Evolutionary conservation across 2,797 vertebrate species (phyloP).

Genomic region (Gephyroberyx darwinii): DNA sequence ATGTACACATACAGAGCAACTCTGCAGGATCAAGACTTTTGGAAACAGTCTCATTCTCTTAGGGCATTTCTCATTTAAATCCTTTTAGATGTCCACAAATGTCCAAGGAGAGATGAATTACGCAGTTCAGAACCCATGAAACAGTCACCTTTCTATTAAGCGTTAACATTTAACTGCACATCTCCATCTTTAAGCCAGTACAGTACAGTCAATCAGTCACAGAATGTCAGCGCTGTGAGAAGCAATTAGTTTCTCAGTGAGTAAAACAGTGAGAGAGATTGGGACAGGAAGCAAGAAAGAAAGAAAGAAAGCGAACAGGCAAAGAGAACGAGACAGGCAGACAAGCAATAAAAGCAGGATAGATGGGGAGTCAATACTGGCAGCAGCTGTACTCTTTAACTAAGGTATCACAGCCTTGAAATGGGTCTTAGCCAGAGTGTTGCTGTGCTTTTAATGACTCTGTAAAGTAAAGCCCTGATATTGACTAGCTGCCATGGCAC

Average conservation of each 20-base stretch:
- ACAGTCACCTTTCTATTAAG: constrained; percentile 41
- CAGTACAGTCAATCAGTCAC: constrained; percentile 44
- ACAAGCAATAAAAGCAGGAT: constrained; percentile 52
- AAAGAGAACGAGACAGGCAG: background rate
- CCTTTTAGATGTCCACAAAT: background rate
- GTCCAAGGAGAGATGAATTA: constrained; percentile 26
- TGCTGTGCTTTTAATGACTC: constrained; percentile 61
- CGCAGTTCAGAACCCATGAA: constrained; percentile 46
- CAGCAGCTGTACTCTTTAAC: constrained; percentile 66
- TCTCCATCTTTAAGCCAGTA: constrained; percentile 43
- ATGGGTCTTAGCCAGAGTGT: constrained; percentile 35
- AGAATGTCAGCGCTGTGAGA: constrained; percentile 1
- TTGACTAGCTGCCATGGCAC: constrained; percentile 66
- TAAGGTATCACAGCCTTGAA: constrained; percentile 64
- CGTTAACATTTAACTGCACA: constrained; percentile 53
- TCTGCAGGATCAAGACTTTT: background rate
- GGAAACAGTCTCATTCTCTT: background rate
- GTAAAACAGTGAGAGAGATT: background rate
- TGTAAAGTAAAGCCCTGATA: constrained; percentile 65
- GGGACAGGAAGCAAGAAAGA: constrained; percentile 4
- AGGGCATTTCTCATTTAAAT: background rate
- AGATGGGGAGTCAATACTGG: constrained; percentile 65
- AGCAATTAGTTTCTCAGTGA: constrained; percentile 37
- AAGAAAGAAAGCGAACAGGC: background rate
- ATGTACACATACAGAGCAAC: background rate